These are phyloP conservation scores for Junco hyemalis DNA, from an alignment of 2,113 vertebrate genomes.

Conservation along the genomic window DNA sequence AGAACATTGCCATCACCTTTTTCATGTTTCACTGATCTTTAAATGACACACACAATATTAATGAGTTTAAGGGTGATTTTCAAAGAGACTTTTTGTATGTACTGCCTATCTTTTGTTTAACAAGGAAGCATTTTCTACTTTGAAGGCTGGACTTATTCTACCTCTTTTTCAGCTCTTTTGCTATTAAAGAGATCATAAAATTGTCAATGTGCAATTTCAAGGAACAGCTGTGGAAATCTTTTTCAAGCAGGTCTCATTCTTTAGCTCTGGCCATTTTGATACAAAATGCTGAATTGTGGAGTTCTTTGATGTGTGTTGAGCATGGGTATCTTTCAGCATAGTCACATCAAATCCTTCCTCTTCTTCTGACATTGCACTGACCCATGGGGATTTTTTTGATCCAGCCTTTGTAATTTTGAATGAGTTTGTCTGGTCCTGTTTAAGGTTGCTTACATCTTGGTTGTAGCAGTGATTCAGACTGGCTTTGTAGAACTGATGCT, in stretches of 20 bases:
- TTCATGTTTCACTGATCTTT: conserved; percentile 2
- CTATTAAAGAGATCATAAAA: neutral
- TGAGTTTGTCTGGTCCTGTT: neutral
- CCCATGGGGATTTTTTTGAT: neutral
- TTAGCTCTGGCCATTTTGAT: neutral
- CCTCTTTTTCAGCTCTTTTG: neutral
- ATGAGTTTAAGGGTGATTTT: conserved; percentile 1
- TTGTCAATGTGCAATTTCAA: neutral
- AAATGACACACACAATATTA: neutral
- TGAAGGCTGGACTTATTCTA: neutral
- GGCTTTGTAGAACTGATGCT: neutral
- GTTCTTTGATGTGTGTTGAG: neutral
- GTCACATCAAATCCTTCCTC: neutral
- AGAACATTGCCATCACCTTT: neutral
- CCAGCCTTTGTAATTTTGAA: neutral
- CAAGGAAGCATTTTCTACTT: neutral
- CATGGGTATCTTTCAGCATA: neutral
- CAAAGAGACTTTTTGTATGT: neutral
- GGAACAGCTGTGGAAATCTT: neutral
- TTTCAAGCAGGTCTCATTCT: neutral
- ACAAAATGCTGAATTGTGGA: neutral
- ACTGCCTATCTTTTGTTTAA: neutral
- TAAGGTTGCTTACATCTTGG: neutral
- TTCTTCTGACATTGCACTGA: neutral
- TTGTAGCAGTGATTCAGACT: neutral